These are phyloP conservation scores for Masnerella sp. DNA, from an alignment of 2,888 invertebrate species.

Conservation along the genomic window DNA sequence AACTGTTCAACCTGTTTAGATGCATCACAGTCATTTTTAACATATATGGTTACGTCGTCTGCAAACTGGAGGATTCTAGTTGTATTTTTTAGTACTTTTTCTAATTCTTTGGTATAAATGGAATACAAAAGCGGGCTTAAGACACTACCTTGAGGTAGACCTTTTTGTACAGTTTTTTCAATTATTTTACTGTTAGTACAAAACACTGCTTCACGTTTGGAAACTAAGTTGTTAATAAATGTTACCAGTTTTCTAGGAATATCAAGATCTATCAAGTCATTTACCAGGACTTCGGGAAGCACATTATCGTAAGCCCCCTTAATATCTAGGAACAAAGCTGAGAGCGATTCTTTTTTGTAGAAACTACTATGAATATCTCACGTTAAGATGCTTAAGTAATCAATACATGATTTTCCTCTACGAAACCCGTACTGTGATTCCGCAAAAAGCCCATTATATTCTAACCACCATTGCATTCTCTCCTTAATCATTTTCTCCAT, in stretches of 20 bases:
- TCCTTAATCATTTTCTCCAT: slow-evolving; percentile 31
- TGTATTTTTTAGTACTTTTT: not conserved
- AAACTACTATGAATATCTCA: slow-evolving; percentile 22
- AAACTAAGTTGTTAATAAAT: slow-evolving; percentile 20
- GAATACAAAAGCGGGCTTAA: slow-evolving; percentile 30
- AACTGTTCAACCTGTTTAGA: not conserved
- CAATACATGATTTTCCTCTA: slow-evolving; percentile 34
- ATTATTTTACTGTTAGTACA: not conserved
- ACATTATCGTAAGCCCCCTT: slow-evolving; percentile 44
- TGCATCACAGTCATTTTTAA: not conserved
- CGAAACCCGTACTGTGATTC: slow-evolving; percentile 36
- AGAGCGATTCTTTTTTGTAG: slow-evolving; percentile 15
- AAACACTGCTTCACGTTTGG: slow-evolving; percentile 4
- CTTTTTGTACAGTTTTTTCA: slow-evolving; percentile 1
- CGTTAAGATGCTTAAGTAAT: slow-evolving; percentile 17
- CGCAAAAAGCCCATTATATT: slow-evolving; percentile 20
- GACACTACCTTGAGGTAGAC: slow-evolving; percentile 30
- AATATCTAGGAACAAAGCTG: slow-evolving; percentile 32
- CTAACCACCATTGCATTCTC: slow-evolving; percentile 18
- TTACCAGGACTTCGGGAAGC: slow-evolving; percentile 18
- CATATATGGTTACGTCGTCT: slow-evolving; percentile 27
- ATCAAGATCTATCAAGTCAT: slow-evolving; percentile 18
- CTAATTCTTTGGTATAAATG: slow-evolving; percentile 30
- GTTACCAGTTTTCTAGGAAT: slow-evolving; percentile 11
- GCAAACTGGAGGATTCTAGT: slow-evolving; percentile 37